Base-by-base conservation (phyloP, 1,140 invertebrate genomes). In the Ceratosolen solmsi region DNA sequence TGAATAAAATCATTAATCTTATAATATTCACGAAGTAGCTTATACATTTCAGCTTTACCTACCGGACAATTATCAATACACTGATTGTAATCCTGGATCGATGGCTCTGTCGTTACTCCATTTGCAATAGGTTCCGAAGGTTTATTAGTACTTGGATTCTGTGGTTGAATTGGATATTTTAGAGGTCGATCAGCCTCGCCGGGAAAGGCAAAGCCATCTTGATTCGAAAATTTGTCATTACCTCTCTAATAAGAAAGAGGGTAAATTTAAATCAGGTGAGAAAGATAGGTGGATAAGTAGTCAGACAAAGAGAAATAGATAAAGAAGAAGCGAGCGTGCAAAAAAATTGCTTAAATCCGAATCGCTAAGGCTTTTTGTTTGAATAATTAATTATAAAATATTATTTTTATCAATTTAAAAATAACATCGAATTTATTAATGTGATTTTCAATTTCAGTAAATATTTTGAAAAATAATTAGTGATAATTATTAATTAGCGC, bases 1-100 rank as follows among this genome's bases (percentile, higher is more conserved):
- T n/a, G n/a, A n/a, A n/a, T n/a, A n/a, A n/a, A n/a, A n/a, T n/a
- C n/a, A n/a, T n/a, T n/a, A n/a, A n/a, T n/a, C n/a, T n/a, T n/a
- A n/a, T n/a, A n/a, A n/a, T n/a, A n/a, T n/a, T n/a, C n/a, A n/a
- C n/a, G n/a, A n/a, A n/a, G n/a, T n/a, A n/a, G n/a, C n/a, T n/a
- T n/a, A n/a, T n/a, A n/a, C n/a, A n/a, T n/a, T n/a, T n/a, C n/a
- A n/a, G n/a, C n/a, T 46, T 46, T 58, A 72, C 83, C 83, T 77
- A 88, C 87, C 22, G 20, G 81, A 72, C 87, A 88, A 17, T 41
- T 73, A 0, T 13, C 0, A 0, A 84, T 5, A 49, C 87, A 88
- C 17, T 65, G 70, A 22, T 46, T 63, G 30, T 65, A 65, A 27
- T 63, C 30, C 0, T 11, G 0, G 1, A 8, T 17, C 7, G 49